Conservation (phyloP, 2,113 vertebrate species). For the Pteropus alecto region DNA sequence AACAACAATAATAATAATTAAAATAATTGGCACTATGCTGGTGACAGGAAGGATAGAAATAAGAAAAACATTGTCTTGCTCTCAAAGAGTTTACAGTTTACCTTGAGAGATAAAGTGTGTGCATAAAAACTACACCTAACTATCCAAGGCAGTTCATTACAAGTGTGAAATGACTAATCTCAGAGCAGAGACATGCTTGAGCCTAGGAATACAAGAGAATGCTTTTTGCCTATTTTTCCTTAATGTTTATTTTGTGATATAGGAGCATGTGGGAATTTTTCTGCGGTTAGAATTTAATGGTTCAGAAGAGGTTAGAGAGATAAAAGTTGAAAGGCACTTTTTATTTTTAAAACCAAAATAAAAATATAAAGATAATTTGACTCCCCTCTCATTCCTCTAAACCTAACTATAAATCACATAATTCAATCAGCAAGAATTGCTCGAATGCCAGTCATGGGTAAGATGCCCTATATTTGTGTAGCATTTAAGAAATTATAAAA, state of each 20-base stretch:
- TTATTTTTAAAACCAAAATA: constrained; percentile 20
- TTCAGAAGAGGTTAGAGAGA: not conserved
- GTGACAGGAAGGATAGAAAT: not conserved
- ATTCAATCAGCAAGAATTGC: not conserved
- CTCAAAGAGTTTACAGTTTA: not conserved
- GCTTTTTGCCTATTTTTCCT: not conserved
- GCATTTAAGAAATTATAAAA: not conserved
- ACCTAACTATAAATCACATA: not conserved
- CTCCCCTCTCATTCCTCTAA: not conserved
- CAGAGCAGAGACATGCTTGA: not conserved
- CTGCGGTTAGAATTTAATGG: not conserved
- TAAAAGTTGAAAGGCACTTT: not conserved
- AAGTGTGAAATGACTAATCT: not conserved
- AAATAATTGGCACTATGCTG: not conserved
- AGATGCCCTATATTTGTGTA: not conserved
- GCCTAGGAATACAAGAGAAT: not conserved
- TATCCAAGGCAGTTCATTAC: not conserved
- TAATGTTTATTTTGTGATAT: constrained; percentile 15
- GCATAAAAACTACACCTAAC: not conserved
- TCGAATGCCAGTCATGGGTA: not conserved
- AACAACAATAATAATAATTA: not conserved
- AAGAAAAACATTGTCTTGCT: not conserved
- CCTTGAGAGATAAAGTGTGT: not conserved
- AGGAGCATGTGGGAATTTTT: not conserved
- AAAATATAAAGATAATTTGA: not conserved